phyloP scores from a whole-genome alignment of 2,888 invertebrate species.

The Caenorhabditis sp. region DNA sequence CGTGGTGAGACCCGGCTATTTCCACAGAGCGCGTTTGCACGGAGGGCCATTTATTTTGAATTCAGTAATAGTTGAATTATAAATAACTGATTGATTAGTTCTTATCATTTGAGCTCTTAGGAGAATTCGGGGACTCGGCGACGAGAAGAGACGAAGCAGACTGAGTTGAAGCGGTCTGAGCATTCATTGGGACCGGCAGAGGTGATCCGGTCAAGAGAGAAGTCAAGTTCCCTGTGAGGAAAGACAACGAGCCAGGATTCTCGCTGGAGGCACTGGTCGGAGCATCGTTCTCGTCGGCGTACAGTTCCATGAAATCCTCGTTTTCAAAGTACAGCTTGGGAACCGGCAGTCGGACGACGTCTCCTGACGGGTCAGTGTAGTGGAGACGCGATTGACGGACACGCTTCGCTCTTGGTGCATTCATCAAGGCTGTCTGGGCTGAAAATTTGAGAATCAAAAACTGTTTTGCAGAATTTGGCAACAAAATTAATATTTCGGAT shows the following conservation, averaged over 20 bases:
- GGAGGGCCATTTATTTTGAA: no score
- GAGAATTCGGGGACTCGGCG: no score
- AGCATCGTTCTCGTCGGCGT: background rate
- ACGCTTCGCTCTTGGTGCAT: conserved; percentile 32
- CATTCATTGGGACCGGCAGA: no score
- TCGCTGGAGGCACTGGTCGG: background rate
- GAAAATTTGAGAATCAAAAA: background rate
- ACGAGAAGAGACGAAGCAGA: no score
- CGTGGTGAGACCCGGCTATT: no score
- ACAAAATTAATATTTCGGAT: background rate
- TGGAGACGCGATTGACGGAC: conserved; percentile 5
- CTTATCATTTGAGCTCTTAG: no score
- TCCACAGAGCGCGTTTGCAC: no score
- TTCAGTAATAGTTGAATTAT: no score
- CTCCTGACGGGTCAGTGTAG: background rate
- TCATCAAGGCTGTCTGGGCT: conserved; percentile 14
- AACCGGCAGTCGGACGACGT: conserved; percentile 25
- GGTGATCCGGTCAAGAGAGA: no score
- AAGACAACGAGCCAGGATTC: conserved; percentile 17
- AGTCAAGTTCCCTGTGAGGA: conserved; percentile 19
- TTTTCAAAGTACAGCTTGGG: conserved; percentile 31
- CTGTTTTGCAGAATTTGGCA: background rate
- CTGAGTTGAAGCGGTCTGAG: no score
- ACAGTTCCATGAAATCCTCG: conserved; percentile 37
- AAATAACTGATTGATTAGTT: no score